phyloP scores from a whole-genome alignment of 2,113 vertebrate species.

The Echinops telfairi region DNA sequence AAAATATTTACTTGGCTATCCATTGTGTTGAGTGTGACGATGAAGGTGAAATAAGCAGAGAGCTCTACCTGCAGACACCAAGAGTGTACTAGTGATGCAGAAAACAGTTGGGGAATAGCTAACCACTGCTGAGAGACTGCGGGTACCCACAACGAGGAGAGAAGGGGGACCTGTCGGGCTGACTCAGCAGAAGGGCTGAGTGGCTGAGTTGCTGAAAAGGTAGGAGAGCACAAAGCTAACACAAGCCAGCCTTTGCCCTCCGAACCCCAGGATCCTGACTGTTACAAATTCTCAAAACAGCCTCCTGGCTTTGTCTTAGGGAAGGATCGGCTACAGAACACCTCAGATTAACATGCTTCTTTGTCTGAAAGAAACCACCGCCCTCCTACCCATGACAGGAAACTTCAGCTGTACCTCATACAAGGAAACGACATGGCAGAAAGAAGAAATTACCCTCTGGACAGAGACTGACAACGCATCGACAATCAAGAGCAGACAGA shows the following conservation, averaged over 20 bases:
- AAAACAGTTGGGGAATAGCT: neutral
- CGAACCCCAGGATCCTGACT: neutral
- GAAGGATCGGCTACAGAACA: slow-evolving; percentile 13
- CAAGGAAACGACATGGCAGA: neutral
- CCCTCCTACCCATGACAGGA: neutral
- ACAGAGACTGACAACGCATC: neutral
- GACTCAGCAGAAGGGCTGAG: neutral
- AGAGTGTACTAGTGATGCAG: neutral
- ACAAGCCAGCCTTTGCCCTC: neutral
- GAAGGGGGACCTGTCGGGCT: neutral
- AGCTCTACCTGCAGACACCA: slow-evolving; percentile 33
- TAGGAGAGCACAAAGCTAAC: neutral
- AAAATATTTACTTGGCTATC: slow-evolving; percentile 49
- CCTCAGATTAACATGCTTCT: neutral
- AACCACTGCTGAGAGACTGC: neutral
- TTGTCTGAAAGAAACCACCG: neutral
- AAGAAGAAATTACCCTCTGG: neutral
- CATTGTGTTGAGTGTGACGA: neutral
- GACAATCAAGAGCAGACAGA: neutral
- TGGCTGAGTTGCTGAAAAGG: neutral
- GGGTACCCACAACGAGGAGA: neutral
- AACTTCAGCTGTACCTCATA: neutral
- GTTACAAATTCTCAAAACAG: neutral
- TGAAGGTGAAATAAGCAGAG: slow-evolving; percentile 49
- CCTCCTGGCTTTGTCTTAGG: neutral